A percentile compares a stretch with the other conserved stretches of the same genome.
These are phyloP conservation scores for Drosophila stalkeri DNA, from an alignment of 2,888 invertebrate genomes.

Conservation along the genomic window DNA sequence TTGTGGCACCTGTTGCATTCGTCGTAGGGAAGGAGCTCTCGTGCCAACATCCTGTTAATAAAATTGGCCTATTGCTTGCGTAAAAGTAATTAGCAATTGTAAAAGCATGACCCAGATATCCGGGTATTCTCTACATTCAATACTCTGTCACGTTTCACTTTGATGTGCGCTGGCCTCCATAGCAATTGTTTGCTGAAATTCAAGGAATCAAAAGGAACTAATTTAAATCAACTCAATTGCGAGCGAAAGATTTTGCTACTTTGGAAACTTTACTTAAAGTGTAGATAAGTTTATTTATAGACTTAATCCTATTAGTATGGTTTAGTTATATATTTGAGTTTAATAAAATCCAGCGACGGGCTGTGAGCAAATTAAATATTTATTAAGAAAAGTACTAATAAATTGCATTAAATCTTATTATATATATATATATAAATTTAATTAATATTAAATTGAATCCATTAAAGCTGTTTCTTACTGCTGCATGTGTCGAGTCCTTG, in stretches of 20 bases:
- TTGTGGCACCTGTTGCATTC: constrained; percentile 6
- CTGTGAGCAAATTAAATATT: constrained; percentile 1
- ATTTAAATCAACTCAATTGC: constrained; percentile 2
- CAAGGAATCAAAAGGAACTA: background rate
- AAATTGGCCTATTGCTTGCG: constrained; percentile 43
- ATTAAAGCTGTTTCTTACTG: background rate
- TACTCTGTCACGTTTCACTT: constrained; percentile 28
- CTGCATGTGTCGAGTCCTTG: background rate
- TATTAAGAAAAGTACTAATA: background rate
- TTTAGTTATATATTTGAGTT: background rate
- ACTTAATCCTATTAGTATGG: background rate
- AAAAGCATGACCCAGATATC: constrained; percentile 18
- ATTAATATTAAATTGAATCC: background rate
- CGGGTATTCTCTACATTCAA: constrained; percentile 1
- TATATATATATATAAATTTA: background rate
- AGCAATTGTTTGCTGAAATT: background rate
- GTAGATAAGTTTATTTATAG: background rate
- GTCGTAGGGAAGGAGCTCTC: constrained; percentile 9
- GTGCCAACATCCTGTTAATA: constrained; percentile 44
- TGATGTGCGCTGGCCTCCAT: background rate
- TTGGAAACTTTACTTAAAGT: background rate
- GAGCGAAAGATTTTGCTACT: background rate
- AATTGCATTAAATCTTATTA: background rate
- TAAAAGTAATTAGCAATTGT: constrained; percentile 30
- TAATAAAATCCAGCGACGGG: background rate